phyloP scores from a whole-genome alignment of 92 coral and sea anemone genomes.

The Zoanthus gigantus region DNA sequence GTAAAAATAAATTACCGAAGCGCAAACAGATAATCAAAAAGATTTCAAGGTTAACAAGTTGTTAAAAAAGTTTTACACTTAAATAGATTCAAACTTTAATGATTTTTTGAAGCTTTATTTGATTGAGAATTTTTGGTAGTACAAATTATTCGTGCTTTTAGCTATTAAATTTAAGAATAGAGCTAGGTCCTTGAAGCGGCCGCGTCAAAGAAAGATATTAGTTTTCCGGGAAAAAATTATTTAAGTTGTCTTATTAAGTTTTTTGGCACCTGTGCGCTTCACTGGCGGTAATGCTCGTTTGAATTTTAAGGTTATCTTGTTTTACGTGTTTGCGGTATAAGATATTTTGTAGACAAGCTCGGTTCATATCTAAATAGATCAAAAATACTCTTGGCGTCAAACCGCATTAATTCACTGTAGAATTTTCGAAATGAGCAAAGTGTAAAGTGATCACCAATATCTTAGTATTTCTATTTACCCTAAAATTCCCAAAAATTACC shows the following conservation, averaged over 20 bases:
- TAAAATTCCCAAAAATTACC: neutral
- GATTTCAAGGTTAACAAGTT: neutral
- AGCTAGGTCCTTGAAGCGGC: neutral
- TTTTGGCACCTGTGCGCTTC: slow-evolving; percentile 27
- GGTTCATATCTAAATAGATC: slow-evolving; percentile 38
- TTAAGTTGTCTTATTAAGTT: neutral
- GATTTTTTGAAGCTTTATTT: neutral
- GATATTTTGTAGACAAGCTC: neutral
- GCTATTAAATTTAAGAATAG: neutral
- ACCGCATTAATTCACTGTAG: slow-evolving; percentile 45
- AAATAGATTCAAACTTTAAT: neutral
- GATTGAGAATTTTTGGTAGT: neutral
- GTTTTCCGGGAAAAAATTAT: neutral
- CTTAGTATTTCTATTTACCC: neutral
- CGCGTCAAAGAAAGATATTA: neutral
- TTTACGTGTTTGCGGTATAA: slow-evolving; percentile 19
- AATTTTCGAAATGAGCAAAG: neutral
- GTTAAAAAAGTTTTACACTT: neutral
- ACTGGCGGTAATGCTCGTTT: slow-evolving; percentile 3
- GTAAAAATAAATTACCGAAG: slow-evolving; percentile 32
- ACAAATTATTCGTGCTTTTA: neutral
- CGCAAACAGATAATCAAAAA: slow-evolving; percentile 14
- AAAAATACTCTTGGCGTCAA: slow-evolving; percentile 19
- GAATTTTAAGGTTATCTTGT: slow-evolving; percentile 3
- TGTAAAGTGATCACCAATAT: neutral